These are phyloP conservation scores for Chelmon rostratus DNA, from an alignment of 2,797 vertebrate genomes.

Conservation along the genomic window DNA sequence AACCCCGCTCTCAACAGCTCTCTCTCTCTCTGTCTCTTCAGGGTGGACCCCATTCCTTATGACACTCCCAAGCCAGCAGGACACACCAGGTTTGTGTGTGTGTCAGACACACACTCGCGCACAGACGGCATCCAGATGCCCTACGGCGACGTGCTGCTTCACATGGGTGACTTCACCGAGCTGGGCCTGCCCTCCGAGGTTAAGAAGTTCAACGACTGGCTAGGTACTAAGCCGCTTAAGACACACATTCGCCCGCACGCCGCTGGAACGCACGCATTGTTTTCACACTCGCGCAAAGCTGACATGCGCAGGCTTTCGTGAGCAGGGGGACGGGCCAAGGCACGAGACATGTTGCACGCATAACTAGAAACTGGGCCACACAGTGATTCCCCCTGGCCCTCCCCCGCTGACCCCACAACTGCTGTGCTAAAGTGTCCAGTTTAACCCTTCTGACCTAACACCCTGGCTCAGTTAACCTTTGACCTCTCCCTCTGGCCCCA, in stretches of 20 bases:
- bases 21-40: slow-evolving; percentile 53
- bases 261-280: not conserved
- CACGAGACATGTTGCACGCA: slow-evolving; percentile 18
- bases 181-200: slow-evolving; percentile 98
- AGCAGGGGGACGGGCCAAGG: not conserved
- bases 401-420: slow-evolving; percentile 54
- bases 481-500: slow-evolving; percentile 62
- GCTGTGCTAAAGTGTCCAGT: slow-evolving; percentile 77
- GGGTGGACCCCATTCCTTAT: slow-evolving; percentile 93
- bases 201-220: slow-evolving; percentile 99
- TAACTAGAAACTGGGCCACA: slow-evolving; percentile 58
- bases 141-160: slow-evolving; percentile 97
- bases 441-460: slow-evolving; percentile 78
- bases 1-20: not conserved
- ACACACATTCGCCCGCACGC: slow-evolving; percentile 16
- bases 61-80: slow-evolving; percentile 96
- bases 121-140: slow-evolving; percentile 99
- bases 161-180: slow-evolving; percentile 98
- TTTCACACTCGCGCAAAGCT: slow-evolving; percentile 8
- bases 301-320: slow-evolving; percentile 7
- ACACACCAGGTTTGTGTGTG: slow-evolving; percentile 98
- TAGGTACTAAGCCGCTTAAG: slow-evolving; percentile 88
- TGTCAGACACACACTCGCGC: slow-evolving; percentile 98
- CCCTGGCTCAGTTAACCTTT: slow-evolving; percentile 76
- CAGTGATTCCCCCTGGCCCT: slow-evolving; percentile 15